These are phyloP conservation scores for Herpetotheres cachinnans DNA, from an alignment of 2,113 vertebrate species.

Conservation along the genomic window DNA sequence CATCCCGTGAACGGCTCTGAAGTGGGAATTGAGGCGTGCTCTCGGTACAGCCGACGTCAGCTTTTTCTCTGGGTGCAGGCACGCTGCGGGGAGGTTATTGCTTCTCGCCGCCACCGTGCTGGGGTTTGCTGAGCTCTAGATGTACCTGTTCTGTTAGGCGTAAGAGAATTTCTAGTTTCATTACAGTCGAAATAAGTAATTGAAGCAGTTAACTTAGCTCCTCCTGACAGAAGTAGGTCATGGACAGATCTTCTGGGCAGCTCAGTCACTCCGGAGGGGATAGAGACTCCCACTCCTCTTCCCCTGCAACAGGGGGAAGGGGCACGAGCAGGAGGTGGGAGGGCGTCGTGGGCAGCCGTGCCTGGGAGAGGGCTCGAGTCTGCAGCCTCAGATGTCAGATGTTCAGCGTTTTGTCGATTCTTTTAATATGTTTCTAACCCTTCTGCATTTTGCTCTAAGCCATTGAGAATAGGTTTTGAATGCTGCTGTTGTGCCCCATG, in stretches of 20 bases:
- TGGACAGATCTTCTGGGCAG: not conserved
- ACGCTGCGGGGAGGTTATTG: not conserved
- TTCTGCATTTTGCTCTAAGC: not conserved
- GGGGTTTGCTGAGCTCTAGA: not conserved
- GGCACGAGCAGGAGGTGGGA: not conserved
- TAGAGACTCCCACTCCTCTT: not conserved
- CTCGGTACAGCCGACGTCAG: not conserved
- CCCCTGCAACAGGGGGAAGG: not conserved
- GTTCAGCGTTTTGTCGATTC: not conserved
- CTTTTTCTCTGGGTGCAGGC: not conserved
- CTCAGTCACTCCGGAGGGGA: not conserved
- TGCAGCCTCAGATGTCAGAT: not conserved
- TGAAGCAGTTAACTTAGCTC: not conserved
- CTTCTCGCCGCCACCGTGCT: fast-evolving
- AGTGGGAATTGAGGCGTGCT: not conserved
- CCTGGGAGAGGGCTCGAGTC: not conserved
- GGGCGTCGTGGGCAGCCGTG: fast-evolving
- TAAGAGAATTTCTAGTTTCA: not conserved
- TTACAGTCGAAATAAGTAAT: not conserved
- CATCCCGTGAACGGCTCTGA: not conserved
- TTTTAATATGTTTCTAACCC: not conserved
- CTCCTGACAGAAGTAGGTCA: not conserved
- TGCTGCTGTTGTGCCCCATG: not conserved
- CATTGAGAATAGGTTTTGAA: not conserved
- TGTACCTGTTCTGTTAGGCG: fast-evolving